A percentile compares a stretch with the other conserved stretches of the same genome.
These are phyloP conservation scores for Psittacara wagleri DNA, from an alignment of 2,113 vertebrate genomes.

Conservation along the genomic window DNA sequence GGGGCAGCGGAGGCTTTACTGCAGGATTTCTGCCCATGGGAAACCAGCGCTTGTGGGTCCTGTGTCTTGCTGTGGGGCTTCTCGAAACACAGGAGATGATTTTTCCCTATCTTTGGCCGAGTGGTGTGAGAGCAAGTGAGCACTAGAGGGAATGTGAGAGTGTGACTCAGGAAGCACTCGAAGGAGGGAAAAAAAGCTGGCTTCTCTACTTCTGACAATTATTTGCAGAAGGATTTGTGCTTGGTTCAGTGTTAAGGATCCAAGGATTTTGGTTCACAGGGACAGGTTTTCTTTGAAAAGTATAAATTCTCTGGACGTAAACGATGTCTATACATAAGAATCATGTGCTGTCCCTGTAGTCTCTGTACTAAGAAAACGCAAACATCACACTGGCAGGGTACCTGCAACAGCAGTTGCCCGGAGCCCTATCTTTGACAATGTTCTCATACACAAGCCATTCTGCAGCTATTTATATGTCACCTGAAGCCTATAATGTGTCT, in stretches of 20 bases:
- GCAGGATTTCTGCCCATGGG: not conserved
- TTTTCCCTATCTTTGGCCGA: not conserved
- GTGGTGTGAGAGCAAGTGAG: accelerated
- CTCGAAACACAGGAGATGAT: not conserved
- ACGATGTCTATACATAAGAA: not conserved
- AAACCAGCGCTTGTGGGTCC: not conserved
- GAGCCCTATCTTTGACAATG: not conserved
- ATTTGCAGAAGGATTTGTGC: not conserved
- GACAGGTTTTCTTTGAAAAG: not conserved
- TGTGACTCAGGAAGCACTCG: not conserved
- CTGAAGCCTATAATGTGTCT: not conserved
- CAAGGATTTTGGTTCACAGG: not conserved
- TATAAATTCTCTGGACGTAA: not conserved
- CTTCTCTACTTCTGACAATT: not conserved
- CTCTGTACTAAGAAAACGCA: not conserved
- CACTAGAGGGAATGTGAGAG: not conserved
- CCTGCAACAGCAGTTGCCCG: not conserved
- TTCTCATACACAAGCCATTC: not conserved
- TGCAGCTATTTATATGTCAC: not conserved
- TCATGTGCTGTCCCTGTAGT: not conserved
- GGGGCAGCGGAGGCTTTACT: not conserved
- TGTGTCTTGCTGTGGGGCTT: not conserved
- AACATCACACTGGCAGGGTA: not conserved
- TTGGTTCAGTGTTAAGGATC: not conserved
- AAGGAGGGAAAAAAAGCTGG: not conserved